Evolutionary conservation across 2,113 vertebrate species (phyloP), one percentile per base, ranked within the genome.

Genomic region (Thamnaconus septentrionalis): DNA sequence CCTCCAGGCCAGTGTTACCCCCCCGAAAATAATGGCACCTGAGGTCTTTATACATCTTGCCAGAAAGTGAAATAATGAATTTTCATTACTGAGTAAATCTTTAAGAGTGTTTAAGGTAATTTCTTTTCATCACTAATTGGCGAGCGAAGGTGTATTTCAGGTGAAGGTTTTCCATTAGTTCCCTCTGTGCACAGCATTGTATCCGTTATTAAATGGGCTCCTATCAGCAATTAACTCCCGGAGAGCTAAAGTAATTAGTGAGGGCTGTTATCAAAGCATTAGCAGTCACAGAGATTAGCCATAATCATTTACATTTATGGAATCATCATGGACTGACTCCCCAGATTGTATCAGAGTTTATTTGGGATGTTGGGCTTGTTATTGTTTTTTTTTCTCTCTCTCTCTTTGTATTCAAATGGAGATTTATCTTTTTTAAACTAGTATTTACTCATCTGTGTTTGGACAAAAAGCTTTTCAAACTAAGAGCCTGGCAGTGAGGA

Each of bases 141-240:
- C 10, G 41, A 61, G 60, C 54, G 1, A 10, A 61, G 60, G 48
- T 73, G 12, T 31, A 47, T 73, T 70, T 64, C 43, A 66, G 59
- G 43, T 77, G n/a, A 56, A 69, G 55, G 51, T 71, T 75, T 60
- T 53, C n/a, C 59, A 7, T 71, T 76, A 66, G 55, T 66, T 70
- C 63, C 40, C 60, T 61, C 31, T 49, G 49, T 73, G 47, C 61
- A 67, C 18, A 56, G 66, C 48, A 7, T 49, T 53, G 9, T 60
- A 71, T 84, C 80, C 55, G 83, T 79, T 71, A 73, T 56, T 51
- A 58, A 66, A 68, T 53, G 43, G 31, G 64, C 75, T 44, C 61
- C 39, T 64, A 81, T 80, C 82, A 80, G 71, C 71, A 87, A 78
- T 87, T 76, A 89, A 57, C 76, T 85, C 79, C 48, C 66, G 67